Conservation (phyloP, 2,113 vertebrate species). For the Tachycineta bicolor region DNA sequence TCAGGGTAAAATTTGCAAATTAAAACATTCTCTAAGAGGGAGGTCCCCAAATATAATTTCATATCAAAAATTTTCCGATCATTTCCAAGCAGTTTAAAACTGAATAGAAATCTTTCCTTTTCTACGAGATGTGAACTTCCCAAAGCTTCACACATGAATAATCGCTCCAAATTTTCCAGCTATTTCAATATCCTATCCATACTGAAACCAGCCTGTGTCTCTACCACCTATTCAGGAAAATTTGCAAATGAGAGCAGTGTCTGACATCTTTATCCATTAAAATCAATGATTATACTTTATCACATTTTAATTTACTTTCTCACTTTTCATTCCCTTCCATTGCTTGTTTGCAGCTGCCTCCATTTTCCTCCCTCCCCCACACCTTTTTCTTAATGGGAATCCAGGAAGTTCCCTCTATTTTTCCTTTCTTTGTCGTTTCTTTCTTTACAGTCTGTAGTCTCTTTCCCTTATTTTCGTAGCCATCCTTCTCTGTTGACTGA, state of each 20-base stretch:
- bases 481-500: background rate
- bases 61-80: background rate
- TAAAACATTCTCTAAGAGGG: background rate
- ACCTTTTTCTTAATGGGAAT: background rate
- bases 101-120: background rate
- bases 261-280: background rate
- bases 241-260: background rate
- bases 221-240: background rate
- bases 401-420: background rate
- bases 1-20: background rate
- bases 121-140: background rate
- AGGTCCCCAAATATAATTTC: background rate
- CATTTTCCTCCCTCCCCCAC: background rate
- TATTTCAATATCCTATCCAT: background rate
- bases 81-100: conserved; percentile 2
- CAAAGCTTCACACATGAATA: background rate
- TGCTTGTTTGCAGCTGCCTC: background rate
- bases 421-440: background rate
- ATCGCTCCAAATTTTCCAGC: background rate
- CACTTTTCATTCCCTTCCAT: background rate
- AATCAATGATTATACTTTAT: background rate
- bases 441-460: background rate
- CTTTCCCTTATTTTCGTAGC: background rate
- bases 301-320: background rate
- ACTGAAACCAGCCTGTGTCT: background rate